A percentile compares a stretch with the other conserved stretches of the same genome.
Conservation (phyloP, 2,113 vertebrate species). For the Oxyruncus cristatus region DNA sequence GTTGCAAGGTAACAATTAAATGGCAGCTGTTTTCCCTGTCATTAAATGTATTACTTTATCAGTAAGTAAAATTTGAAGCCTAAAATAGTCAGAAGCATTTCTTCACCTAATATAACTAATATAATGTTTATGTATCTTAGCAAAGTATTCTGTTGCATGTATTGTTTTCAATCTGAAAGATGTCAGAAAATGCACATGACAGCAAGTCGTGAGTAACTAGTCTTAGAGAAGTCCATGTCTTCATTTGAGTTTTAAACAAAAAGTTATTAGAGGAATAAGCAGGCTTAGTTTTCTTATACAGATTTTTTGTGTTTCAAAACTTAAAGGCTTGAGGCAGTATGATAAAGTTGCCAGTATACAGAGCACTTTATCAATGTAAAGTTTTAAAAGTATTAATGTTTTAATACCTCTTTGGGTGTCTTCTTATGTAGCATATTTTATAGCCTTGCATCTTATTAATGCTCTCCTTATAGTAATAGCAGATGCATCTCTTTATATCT, state of each 20-base stretch:
- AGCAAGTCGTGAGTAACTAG: neutral
- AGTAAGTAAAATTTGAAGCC: neutral
- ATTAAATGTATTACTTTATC: neutral
- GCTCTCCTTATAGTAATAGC: neutral
- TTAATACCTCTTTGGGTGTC: neutral
- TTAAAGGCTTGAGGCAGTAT: neutral
- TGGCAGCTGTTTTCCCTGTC: neutral
- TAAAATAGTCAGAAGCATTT: neutral
- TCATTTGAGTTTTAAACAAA: neutral
- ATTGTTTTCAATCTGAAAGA: neutral
- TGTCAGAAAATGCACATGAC: neutral
- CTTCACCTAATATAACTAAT: neutral
- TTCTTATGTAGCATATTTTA: neutral
- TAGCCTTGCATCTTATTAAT: neutral
- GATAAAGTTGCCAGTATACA: neutral
- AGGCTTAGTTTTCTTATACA: neutral
- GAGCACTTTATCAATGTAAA: neutral
- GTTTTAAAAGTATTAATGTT: neutral
- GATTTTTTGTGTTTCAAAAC: neutral
- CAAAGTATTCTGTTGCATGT: neutral
- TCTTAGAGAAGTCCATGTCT: neutral
- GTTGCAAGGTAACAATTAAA: neutral
- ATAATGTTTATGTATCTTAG: neutral
- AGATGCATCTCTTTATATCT: neutral
- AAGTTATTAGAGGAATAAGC: neutral